Evolutionary conservation across 1,140 invertebrate species (phyloP), one percentile per base, ranked within the genome.

Genomic region (Drosophila watanabei): DNA sequence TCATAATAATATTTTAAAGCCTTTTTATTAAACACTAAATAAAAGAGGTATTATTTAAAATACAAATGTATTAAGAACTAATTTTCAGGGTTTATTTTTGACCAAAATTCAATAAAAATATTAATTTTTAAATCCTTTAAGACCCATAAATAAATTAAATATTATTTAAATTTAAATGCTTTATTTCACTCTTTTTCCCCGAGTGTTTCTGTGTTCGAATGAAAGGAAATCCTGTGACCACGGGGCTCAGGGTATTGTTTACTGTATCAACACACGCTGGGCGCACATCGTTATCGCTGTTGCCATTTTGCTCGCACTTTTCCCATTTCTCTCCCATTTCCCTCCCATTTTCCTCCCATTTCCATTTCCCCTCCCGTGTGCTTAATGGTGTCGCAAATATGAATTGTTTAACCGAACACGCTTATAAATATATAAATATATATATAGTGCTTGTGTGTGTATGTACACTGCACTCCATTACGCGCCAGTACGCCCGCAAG

Each of bases 341-440:
- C 41, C 60, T 30, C 24, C 30, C 33, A 37, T 33, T 8, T 37
- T 30, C 16, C 13, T 49, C n/a, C 10, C 41, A 46, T n/a, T 56
- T 20, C 24, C 14, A 13, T n/a, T 56, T 20, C 45, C 32, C 49
- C 24, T 16, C 28, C 45, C 43, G 24, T 49, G 63, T 79, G 82
- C 52, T 82, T 86, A 89, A 89, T 90, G 86, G 86, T 75, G 75
- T 90, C 76, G 82, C 86, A 89, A 89, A 89, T 89, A 89, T 89
- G 75, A 82, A 89, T 89, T 82, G 72, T 75, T 66, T 56, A 48
- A 46, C 43, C 46, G 35, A 71, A 59, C 43, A 72, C 52, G 18
- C 39, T 35, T 35, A 66, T 46, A 66, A 16, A 54, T 60, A 37
- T 32, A 28, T 59, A 61, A 32, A 20, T 30, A 13, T 30, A 13